Base-by-base conservation (phyloP, 64 coral and sea anemone species). In the Dendrophyllia cribrosa region DNA sequence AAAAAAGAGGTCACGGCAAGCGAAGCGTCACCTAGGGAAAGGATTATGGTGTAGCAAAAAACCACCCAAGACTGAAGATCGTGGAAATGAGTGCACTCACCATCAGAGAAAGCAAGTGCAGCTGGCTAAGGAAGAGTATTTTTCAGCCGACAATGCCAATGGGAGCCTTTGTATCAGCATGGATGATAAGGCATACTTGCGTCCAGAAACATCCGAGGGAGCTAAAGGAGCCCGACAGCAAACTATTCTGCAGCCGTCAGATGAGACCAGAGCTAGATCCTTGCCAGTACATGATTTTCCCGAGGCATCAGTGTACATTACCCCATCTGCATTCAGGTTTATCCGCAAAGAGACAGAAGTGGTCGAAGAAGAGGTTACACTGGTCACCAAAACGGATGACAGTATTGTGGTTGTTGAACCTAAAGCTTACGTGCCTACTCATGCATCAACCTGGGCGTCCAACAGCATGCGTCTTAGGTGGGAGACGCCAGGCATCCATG, bases 121-220 rank as follows among this genome's bases (percentile, higher is more conserved):
- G 70, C 70, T 85, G 17, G 90, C 90, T 63, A 92, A 75, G 34
- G 80, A 92, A 77, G 90, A 92, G 16, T 92, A 86, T 64, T 86
- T 83, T 51, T 76, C 78, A 15, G 60, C 7, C 22, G 20, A 51
- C 19, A 85, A 92, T 66, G 68, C 26, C 24, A 24, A 62, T 65
- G 7, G 17, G 19, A 77, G 87, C 60, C 87, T 77, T 14, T 89
- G 73, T 49, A 76, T 77, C 7, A 87, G 47, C 24, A 93, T 93
- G 91, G 86, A 89, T 68, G 79, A 94, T 85, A 94, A 94, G 21
- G 86, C 85, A 25, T 94, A 94, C n/a, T 75, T 84, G 34, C 67
- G 75, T 19, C 92, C 86, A 26, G 76, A 94, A 81, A 88, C 77
- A 70, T 89, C 86, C 17, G 91, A 88, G 91, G 81, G 82, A 50